A percentile compares a stretch with the other conserved stretches of the same genome.
Evolutionary conservation across 2,797 vertebrate species (phyloP).

Genomic region (Bradypodion pumilum): DNA sequence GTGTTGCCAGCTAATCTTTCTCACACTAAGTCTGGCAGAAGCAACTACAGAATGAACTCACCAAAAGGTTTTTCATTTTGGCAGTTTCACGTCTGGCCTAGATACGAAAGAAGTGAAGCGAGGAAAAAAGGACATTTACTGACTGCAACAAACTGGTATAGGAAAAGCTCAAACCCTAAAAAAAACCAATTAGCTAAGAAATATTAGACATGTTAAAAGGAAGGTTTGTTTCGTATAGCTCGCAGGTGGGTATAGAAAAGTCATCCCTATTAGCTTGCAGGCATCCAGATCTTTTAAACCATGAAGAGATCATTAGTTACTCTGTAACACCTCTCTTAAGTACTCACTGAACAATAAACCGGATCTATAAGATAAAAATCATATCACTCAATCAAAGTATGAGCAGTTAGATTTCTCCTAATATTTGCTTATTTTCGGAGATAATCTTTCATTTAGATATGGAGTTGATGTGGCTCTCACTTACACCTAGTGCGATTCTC

Average conservation of each 20-base stretch:
- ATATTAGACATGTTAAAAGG: slow-evolving; percentile 30
- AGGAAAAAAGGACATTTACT: background rate
- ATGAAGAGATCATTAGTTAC: slow-evolving; percentile 57
- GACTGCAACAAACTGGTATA: slow-evolving; percentile 15
- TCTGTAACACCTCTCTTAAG: slow-evolving; percentile 58
- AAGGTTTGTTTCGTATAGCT: slow-evolving; percentile 53
- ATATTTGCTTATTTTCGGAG: slow-evolving; percentile 38
- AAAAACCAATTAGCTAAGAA: slow-evolving; percentile 38
- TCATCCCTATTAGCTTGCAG: slow-evolving; percentile 37
- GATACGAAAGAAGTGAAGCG: too few relatives aligned
- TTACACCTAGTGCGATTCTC: slow-evolving; percentile 35
- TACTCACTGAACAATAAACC: slow-evolving; percentile 61
- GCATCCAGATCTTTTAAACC: slow-evolving; percentile 56
- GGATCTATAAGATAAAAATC: slow-evolving; percentile 59
- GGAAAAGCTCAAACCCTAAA: slow-evolving; percentile 36
- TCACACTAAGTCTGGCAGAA: too few relatives aligned
- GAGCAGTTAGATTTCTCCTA: slow-evolving; percentile 55
- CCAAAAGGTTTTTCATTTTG: too few relatives aligned
- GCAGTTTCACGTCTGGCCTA: too few relatives aligned
- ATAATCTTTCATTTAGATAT: slow-evolving; percentile 42
- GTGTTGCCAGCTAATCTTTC: too few relatives aligned
- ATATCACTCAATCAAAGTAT: slow-evolving; percentile 57
- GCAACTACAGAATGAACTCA: too few relatives aligned
- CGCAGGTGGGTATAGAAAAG: slow-evolving; percentile 51
- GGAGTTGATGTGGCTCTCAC: slow-evolving; percentile 41